Evolutionary conservation across 2,888 invertebrate species (phyloP).

Genomic region (Lymantria monacha): DNA sequence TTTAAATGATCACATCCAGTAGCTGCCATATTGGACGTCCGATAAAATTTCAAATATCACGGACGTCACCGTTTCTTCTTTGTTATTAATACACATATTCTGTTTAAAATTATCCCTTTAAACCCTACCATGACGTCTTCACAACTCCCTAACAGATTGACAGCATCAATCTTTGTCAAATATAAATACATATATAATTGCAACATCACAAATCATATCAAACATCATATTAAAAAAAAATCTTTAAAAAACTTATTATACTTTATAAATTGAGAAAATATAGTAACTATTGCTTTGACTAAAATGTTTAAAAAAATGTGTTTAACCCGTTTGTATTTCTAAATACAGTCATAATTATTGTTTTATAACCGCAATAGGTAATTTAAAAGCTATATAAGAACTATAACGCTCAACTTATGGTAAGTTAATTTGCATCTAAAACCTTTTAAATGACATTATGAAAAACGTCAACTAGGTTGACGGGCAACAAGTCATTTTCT

Average conservation of each 20-base stretch:
- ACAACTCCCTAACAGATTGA: conserved; percentile 14
- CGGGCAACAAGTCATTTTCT: conserved; percentile 32
- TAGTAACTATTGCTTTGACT: too few species aligned
- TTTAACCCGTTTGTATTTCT: too few species aligned
- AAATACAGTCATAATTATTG: too few species aligned
- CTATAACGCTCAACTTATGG: too few species aligned
- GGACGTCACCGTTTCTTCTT: conserved; percentile 20
- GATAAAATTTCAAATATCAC: conserved; percentile 40
- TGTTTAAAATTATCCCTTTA: conserved; percentile 27
- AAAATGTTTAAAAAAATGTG: too few species aligned
- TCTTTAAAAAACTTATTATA: too few species aligned
- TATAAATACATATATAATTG: background rate
- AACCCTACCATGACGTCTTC: conserved; percentile 20
- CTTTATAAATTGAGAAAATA: too few species aligned
- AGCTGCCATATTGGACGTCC: conserved; percentile 48
- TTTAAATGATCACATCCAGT: conserved; percentile 57
- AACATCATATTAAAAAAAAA: background rate
- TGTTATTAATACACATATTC: conserved; percentile 14
- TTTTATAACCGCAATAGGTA: too few species aligned
- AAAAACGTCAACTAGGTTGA: conserved; percentile 26
- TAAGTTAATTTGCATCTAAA: too few species aligned
- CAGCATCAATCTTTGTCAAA: conserved; percentile 28
- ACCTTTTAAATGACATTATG: conserved; percentile 17
- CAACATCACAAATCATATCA: too few species aligned
- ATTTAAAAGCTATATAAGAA: too few species aligned